Percentiles rank a stretch among this genome's conserved stretches.
Conservation (phyloP, 2,113 vertebrate species). For the Epinephelus fuscoguttatus region DNA sequence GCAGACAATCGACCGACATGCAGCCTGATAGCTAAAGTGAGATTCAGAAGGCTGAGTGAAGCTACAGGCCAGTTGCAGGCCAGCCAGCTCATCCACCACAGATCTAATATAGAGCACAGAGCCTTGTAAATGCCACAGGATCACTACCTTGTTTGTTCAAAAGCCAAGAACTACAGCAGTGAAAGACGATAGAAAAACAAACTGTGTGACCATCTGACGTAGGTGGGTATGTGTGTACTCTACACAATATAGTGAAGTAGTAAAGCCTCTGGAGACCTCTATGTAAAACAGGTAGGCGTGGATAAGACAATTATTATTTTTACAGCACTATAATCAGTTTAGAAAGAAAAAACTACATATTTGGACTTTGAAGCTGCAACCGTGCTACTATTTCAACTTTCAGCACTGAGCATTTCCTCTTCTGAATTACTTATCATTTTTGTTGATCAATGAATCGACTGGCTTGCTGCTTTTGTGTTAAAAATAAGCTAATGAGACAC, state of each 20-base stretch:
- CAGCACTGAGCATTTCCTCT: neutral
- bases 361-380: neutral
- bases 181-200: slow-evolving; percentile 18
- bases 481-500: neutral
- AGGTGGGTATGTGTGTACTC: neutral
- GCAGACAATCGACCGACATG: slow-evolving; percentile 36
- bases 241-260: neutral
- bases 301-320: neutral
- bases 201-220: slow-evolving; percentile 12
- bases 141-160: slow-evolving; percentile 56
- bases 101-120: slow-evolving; percentile 50
- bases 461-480: neutral
- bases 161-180: slow-evolving; percentile 30
- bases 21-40: slow-evolving; percentile 40
- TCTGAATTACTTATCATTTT: neutral
- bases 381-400: neutral
- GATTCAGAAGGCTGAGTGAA: slow-evolving; percentile 38
- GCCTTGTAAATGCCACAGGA: slow-evolving; percentile 48
- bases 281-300: slow-evolving; percentile 1
- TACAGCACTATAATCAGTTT: neutral
- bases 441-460: neutral
- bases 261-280: slow-evolving; percentile 14
- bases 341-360: neutral
- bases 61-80: slow-evolving; percentile 26
- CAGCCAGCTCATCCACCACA: slow-evolving; percentile 32